Evolutionary conservation across 2,888 invertebrate species (phyloP), one percentile per base, ranked within the genome.

Genomic region (Oligia latruncula): DNA sequence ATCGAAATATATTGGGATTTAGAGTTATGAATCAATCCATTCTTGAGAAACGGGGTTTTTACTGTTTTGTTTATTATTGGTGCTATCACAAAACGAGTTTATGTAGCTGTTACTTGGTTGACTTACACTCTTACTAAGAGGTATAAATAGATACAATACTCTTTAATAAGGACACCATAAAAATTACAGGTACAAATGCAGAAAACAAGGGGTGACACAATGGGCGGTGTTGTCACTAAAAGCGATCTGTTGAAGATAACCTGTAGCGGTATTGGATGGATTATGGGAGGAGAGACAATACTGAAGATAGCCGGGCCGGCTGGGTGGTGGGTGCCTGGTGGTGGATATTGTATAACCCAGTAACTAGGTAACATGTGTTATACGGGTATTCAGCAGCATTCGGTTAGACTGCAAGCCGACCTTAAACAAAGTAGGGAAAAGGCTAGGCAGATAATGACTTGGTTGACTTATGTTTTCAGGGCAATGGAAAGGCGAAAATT

Each of bases 1-100:
- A 62, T 74, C 2, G n/a, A 29, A 67, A 81, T 49, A 15, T 65
- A 55, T 82, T 67, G 2, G 20, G 15, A 29, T 82, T 6, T 43
- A 29, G 23, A 58, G n/a, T 23, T 49, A 72, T 60, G 35, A 55
- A n/a, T 20, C 20, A 74, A 23, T 52, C 9, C 29, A 15, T 40
- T 4, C 20, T 64, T 23, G 40, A 29, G n/a, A 29, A 55, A 49
- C 6, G 6, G 49, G 70, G 4, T 8, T 49, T 70, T 49, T 4
- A 8, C 8, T 20, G 20, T 70, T 35, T 29, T 29, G 1, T 49
- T 20, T 49, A 23, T 20, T 67, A 17, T 67, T 43, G 23, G 2
- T 46, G 46, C 11, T 52, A 8, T 35, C 29, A 70, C 13, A 13
- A 49, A 52, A 49, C 49, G 23, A 8, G n/a, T 11, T 20, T 20